A percentile compares a stretch with the other conserved stretches of the same genome.
Evolutionary conservation across 1,140 invertebrate genomes (phyloP).

Genomic region (Zaprionus taronus): DNA sequence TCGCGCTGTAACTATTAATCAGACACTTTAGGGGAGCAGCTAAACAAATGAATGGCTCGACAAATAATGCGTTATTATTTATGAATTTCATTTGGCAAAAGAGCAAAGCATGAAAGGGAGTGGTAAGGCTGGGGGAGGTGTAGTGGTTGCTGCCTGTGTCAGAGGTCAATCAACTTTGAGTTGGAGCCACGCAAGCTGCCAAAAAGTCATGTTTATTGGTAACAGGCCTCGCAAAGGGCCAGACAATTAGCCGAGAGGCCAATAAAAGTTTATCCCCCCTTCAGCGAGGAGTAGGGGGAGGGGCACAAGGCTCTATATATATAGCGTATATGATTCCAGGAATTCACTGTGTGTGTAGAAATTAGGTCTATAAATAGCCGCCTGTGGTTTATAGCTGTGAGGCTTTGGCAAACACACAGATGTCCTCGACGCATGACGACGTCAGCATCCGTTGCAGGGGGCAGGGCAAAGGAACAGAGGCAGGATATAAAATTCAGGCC

Average conservation of each 20-base stretch:
- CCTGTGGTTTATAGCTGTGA: constrained; percentile 17
- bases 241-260: constrained; percentile 3
- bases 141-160: neutral
- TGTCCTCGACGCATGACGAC: constrained; percentile 43
- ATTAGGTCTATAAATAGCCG: constrained; percentile 73
- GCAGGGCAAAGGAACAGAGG: no score
- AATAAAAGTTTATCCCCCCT: neutral
- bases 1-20: constrained; percentile 55
- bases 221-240: neutral
- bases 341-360: constrained; percentile 31
- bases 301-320: neutral
- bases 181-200: constrained; percentile 32
- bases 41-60: constrained; percentile 49
- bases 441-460: constrained; percentile 34
- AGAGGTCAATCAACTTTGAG: constrained; percentile 62
- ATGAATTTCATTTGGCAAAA: constrained; percentile 66
- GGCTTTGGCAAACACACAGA: constrained; percentile 35
- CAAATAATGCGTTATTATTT: constrained; percentile 76
- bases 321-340: neutral
- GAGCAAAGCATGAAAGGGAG: neutral
- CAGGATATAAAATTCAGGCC: neutral
- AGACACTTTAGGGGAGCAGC: constrained; percentile 55
- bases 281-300: neutral
- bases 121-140: neutral
- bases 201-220: constrained; percentile 49